phyloP scores from a whole-genome alignment of 2,888 invertebrate species.

The Quadroppia sp. region DNA sequence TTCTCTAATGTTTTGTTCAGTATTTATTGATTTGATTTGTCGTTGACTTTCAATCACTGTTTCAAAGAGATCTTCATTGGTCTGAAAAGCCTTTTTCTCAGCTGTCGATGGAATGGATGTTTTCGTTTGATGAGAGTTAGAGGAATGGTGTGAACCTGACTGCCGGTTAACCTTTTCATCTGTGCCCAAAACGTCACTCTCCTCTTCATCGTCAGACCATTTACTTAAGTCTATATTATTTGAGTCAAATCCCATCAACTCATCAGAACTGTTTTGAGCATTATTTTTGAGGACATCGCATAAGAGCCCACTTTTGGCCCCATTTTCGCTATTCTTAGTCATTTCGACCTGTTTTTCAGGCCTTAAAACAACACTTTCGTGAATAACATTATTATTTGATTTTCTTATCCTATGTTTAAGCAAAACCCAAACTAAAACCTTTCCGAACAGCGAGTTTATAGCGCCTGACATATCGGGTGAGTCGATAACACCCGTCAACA shows the following conservation, averaged over 20 bases:
- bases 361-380: conserved; percentile 19
- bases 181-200: conserved; percentile 18
- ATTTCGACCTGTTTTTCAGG: conserved; percentile 12
- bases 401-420: conserved; percentile 49
- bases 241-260: not conserved
- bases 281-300: conserved; percentile 14
- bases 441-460: conserved; percentile 52
- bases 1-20: not conserved
- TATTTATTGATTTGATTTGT: not conserved
- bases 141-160: not conserved
- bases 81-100: no score
- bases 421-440: conserved; percentile 53
- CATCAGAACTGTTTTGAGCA: not conserved
- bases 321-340: conserved; percentile 2
- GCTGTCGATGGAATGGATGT: no score
- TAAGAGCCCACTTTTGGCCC: conserved; percentile 3
- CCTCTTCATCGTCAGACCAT: conserved; percentile 25
- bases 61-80: not conserved
- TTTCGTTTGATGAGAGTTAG: not conserved
- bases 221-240: conserved; percentile 21
- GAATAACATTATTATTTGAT: not conserved
- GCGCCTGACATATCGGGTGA: conserved; percentile 52
- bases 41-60: not conserved
- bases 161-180: not conserved
- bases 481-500: conserved; percentile 55